Base-by-base conservation (phyloP, 2,797 vertebrate genomes). In the Enteromius unitaeniatus region DNA sequence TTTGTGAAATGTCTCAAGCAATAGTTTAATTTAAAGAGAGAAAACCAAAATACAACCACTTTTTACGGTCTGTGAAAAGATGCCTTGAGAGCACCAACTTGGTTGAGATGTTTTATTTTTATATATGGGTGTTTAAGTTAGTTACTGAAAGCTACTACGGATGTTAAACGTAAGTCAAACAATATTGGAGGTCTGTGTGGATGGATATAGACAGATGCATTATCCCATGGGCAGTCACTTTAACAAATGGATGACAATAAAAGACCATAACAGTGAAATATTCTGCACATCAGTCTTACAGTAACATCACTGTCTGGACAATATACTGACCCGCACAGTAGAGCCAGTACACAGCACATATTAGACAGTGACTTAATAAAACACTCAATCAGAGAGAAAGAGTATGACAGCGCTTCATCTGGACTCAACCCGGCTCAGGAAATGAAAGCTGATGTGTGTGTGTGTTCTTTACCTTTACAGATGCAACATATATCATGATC, bases 381-480 rank as follows among this genome's bases (percentile, higher is more conserved):
- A 78, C 64, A 21, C 67, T 64, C 78, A 64, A 81, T 74, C 80
- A 84, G 55, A 69, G 34, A 58, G 58, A 72, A 37, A 78, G 40
- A 58, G 49, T 75, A 85, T 87, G 87, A 88, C 40, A 47, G 88
- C 72, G 55, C 78, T 80, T 83, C 81, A 75, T 78, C 80, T 79
- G 58, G 60, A 65, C 47, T 53, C 60, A 86, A 47, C 91, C 92
- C 91, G 90, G 88, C 88, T 88, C 93, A 93, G 95, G 95, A 97
- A 97, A 96, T 95, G 95, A 96, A 97, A 96, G 81, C 60, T 78
- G 77, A 70, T 84, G 84, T 86, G 65, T 77, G 62, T 74, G 76
- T 83, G 84, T 74, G 70, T 28, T 28, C 42, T 49, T 58, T 40
- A 58, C 51, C 8, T 40, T 62, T 28, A 77, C 75, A 45, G 37